These are phyloP conservation scores for Thrips palmi DNA, from an alignment of 1,140 invertebrate species.

Conservation along the genomic window DNA sequence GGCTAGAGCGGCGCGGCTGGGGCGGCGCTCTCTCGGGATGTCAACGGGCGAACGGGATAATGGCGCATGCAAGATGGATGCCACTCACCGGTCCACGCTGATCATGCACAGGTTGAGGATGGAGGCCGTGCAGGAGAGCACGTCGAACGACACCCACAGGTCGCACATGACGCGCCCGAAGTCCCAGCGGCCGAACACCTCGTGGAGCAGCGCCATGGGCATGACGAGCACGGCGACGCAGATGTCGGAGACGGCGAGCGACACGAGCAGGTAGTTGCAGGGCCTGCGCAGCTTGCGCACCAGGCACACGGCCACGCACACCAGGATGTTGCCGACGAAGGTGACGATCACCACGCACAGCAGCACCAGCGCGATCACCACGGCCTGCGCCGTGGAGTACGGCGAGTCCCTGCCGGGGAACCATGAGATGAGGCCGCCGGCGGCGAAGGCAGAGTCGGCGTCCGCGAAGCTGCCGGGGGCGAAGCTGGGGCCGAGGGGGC, in stretches of 20 bases:
- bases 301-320: slow-evolving; percentile 72
- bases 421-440: slow-evolving; percentile 19
- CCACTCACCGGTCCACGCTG: slow-evolving; percentile 68
- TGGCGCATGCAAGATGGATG: too few species aligned
- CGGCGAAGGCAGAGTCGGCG: slow-evolving; percentile 9
- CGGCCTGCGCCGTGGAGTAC: slow-evolving; percentile 33
- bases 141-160: slow-evolving; percentile 69
- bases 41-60: too few species aligned
- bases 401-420: slow-evolving; percentile 25
- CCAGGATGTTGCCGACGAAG: slow-evolving; percentile 73
- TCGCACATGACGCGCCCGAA: slow-evolving; percentile 72
- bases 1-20: too few species aligned
- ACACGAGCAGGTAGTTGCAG: slow-evolving; percentile 78
- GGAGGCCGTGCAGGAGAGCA: slow-evolving; percentile 66
- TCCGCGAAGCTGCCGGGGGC: too few species aligned
- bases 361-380: slow-evolving; percentile 49
- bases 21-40: too few species aligned
- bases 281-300: slow-evolving; percentile 67
- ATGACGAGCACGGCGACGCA: slow-evolving; percentile 67
- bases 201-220: slow-evolving; percentile 70
- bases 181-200: slow-evolving; percentile 64
- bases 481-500: too few species aligned
- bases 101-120: slow-evolving; percentile 87
- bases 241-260: slow-evolving; percentile 71
- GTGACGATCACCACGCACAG: slow-evolving; percentile 60